Evolutionary conservation across 2,888 invertebrate species (phyloP).

Genomic region (Acanthosepion lycidas): DNA sequence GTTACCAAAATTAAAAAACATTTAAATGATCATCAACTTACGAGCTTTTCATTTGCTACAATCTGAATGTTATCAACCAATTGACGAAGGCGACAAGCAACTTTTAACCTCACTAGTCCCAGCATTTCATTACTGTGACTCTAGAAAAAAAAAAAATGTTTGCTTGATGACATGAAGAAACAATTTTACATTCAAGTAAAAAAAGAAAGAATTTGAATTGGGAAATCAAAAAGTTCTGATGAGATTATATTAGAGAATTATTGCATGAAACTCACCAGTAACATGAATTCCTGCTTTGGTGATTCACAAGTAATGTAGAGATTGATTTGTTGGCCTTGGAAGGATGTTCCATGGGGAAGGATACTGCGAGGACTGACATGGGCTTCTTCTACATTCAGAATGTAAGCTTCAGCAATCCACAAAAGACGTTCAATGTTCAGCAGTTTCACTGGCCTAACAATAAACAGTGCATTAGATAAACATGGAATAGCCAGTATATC

Average conservation of each 20-base stretch:
- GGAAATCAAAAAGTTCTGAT: background rate
- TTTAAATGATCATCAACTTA: constrained; percentile 55
- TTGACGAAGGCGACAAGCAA: constrained; percentile 71
- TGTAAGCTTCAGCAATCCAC: constrained; percentile 76
- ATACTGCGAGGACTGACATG: constrained; percentile 74
- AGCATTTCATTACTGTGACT: constrained; percentile 76
- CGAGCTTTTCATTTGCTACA: constrained; percentile 72
- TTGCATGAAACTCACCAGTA: constrained; percentile 66
- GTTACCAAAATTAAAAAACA: background rate
- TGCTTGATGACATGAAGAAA: too few relatives aligned
- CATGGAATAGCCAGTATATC: too few relatives aligned
- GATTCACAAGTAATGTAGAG: constrained; percentile 73
- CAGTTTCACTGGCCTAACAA: constrained; percentile 69
- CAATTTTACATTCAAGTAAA: too few relatives aligned
- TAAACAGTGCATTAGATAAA: background rate
- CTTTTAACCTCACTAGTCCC: constrained; percentile 72
- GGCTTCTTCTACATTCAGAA: constrained; percentile 75
- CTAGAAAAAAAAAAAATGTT: constrained; percentile 53
- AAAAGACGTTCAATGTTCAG: constrained; percentile 75
- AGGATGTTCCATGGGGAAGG: constrained; percentile 76
- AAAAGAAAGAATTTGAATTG: too few relatives aligned
- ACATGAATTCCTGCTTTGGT: constrained; percentile 73
- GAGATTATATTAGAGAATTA: background rate
- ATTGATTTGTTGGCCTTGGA: constrained; percentile 75
- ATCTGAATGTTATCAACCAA: constrained; percentile 72